Conservation (phyloP, 2,113 vertebrate species). For the Aptenodytes forsteri region DNA sequence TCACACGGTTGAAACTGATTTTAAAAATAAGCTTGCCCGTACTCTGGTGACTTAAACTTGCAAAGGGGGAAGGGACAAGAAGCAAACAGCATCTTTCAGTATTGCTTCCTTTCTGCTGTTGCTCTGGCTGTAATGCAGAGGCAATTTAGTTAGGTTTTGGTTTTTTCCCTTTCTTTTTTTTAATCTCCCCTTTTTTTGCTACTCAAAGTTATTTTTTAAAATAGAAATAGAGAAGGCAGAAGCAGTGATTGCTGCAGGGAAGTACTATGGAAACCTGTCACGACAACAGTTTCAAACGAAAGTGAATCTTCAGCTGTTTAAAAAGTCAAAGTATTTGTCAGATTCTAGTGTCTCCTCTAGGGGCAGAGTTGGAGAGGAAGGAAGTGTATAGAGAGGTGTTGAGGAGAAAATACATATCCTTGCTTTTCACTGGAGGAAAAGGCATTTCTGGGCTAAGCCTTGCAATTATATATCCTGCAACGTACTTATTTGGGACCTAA, state of each 20-base stretch:
- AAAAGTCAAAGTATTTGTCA: constrained; percentile 18
- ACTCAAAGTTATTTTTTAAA: constrained; percentile 45
- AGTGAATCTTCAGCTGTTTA: not conserved
- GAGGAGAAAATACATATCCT: not conserved
- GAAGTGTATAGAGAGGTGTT: not conserved
- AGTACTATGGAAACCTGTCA: constrained; percentile 56
- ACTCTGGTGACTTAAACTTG: not conserved
- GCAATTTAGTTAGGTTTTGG: not conserved
- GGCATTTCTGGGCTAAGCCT: not conserved
- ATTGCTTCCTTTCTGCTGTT: not conserved
- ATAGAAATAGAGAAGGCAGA: constrained; percentile 54
- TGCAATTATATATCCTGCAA: not conserved
- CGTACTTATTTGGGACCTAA: not conserved
- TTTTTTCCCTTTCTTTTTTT: not conserved
- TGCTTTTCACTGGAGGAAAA: not conserved
- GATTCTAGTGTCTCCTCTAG: not conserved
- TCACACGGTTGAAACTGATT: not conserved
- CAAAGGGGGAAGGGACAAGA: not conserved
- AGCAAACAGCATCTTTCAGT: not conserved
- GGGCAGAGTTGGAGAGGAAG: not conserved
- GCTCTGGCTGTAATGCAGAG: not conserved
- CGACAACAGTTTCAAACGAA: not conserved
- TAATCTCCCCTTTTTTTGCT: not conserved
- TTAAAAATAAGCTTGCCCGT: not conserved
- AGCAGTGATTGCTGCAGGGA: constrained; percentile 16